These are phyloP conservation scores for Labroides dimidiatus DNA, from an alignment of 2,797 vertebrate genomes.

Conservation along the genomic window DNA sequence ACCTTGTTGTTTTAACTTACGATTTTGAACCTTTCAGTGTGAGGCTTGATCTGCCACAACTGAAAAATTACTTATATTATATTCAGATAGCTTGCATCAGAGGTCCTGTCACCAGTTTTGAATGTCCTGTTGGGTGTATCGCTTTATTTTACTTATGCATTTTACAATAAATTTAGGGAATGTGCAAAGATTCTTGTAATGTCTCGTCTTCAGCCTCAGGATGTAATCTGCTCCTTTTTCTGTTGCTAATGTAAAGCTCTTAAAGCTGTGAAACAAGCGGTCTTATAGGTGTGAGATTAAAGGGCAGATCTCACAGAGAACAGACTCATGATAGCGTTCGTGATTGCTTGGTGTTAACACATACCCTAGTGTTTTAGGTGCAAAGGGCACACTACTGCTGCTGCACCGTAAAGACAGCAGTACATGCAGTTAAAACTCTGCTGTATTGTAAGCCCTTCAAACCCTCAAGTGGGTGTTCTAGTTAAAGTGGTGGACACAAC, in stretches of 20 bases:
- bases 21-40: constrained; percentile 4
- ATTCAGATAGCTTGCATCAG: constrained; percentile 25
- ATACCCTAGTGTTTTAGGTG: constrained; percentile 64
- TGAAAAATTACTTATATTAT: constrained; percentile 7
- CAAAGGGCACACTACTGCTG: constrained; percentile 71
- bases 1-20: background rate
- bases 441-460: constrained; percentile 37
- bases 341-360: constrained; percentile 61
- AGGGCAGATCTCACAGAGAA: constrained; percentile 54
- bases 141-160: background rate
- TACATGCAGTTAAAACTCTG: constrained; percentile 32
- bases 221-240: constrained; percentile 15
- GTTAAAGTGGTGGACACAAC: constrained; percentile 48
- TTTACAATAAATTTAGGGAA: constrained; percentile 1
- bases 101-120: constrained; percentile 20
- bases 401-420: constrained; percentile 27
- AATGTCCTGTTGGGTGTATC: background rate
- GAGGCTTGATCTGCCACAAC: constrained; percentile 7
- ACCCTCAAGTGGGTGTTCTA: constrained; percentile 25
- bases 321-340: constrained; percentile 54
- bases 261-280: constrained; percentile 50
- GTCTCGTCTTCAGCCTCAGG: constrained; percentile 11
- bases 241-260: constrained; percentile 20
- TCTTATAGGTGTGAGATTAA: constrained; percentile 72
- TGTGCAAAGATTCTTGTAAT: constrained; percentile 2